phyloP scores from a whole-genome alignment of 1,140 invertebrate species.

The Maniola jurtina region DNA sequence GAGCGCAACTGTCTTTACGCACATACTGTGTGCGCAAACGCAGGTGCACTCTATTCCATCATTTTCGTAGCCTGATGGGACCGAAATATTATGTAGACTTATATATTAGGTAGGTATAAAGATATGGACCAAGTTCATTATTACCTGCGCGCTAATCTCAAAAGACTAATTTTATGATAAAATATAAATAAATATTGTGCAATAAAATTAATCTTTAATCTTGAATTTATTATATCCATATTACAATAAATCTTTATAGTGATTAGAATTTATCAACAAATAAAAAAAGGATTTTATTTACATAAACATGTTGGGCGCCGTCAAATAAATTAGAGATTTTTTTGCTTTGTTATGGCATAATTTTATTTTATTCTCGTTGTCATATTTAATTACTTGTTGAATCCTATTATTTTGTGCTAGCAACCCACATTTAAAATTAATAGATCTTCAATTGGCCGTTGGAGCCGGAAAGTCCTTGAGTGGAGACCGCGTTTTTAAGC shows the following conservation, averaged over 20 bases:
- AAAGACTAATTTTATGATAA: neutral
- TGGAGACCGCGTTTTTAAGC: no score
- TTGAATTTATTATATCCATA: conserved; percentile 13
- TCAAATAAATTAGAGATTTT: conserved; percentile 9
- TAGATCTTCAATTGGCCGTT: no score
- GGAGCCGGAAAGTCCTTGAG: no score
- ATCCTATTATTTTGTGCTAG: no score
- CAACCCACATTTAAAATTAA: no score
- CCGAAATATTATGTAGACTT: neutral
- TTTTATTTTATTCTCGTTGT: conserved; percentile 12
- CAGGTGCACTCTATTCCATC: no score
- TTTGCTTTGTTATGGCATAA: conserved; percentile 10
- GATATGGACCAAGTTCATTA: no score
- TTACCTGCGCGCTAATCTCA: no score
- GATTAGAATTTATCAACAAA: conserved; percentile 22
- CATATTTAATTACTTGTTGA: conserved; percentile 1
- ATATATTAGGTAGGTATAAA: neutral
- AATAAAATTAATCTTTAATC: conserved; percentile 14
- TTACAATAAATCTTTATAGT: conserved; percentile 15
- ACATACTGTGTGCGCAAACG: no score
- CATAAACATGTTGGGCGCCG: conserved; percentile 13
- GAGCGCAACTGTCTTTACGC: no score
- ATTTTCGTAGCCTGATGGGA: no score
- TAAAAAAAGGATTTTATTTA: conserved; percentile 20
- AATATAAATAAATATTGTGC: conserved; percentile 17